Evolutionary conservation across 2,113 vertebrate species (phyloP).

Genomic region (Pampusana beccarii): DNA sequence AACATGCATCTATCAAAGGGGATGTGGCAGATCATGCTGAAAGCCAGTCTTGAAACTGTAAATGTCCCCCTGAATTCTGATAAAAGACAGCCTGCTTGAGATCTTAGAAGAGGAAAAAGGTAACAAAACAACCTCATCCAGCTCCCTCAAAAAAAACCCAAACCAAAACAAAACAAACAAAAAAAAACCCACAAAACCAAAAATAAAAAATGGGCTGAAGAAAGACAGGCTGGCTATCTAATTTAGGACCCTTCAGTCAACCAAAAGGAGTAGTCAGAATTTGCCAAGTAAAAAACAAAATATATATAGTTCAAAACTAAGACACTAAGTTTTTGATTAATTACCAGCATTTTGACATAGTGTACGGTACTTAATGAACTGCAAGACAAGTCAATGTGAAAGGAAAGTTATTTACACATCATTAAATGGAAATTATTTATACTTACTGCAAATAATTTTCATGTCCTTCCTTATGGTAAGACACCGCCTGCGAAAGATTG

Average conservation of each 20-base stretch:
- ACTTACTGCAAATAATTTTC: neutral
- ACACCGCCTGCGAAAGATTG: neutral
- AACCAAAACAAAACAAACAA: neutral
- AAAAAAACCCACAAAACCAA: neutral
- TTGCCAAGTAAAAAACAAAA: neutral
- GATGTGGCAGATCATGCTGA: neutral
- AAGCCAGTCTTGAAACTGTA: neutral
- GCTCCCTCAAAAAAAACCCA: rapidly evolving
- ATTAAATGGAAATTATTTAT: neutral
- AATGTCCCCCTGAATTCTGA: neutral
- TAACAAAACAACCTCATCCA: neutral
- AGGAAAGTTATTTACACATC: neutral
- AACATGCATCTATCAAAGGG: neutral
- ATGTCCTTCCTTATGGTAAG: neutral
- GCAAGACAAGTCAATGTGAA: neutral
- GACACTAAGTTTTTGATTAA: neutral
- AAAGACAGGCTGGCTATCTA: neutral
- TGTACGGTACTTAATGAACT: neutral
- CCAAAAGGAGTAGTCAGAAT: neutral
- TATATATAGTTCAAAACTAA: neutral
- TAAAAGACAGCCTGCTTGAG: neutral
- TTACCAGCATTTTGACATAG: neutral
- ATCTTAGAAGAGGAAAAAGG: neutral
- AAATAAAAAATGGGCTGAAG: neutral
- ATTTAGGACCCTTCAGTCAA: neutral